These are phyloP conservation scores for Lamellibrachia satsuma DNA, from an alignment of 2,888 invertebrate species.

Conservation along the genomic window DNA sequence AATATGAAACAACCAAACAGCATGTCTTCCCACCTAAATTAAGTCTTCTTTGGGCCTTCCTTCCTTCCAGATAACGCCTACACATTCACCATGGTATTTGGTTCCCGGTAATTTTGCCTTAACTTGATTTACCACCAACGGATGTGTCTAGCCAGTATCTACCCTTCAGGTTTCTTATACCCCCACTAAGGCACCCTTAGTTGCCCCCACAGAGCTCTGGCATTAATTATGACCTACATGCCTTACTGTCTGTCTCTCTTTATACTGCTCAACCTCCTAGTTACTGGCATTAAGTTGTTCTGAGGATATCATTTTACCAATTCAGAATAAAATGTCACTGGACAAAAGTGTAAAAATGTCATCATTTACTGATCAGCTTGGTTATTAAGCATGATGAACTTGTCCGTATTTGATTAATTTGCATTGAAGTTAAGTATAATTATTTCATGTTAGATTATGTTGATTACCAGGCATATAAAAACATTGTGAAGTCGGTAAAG, in stretches of 20 bases:
- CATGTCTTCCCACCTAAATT: no score
- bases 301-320: not conserved
- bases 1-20: no score
- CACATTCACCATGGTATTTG: not conserved
- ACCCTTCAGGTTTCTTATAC: not conserved
- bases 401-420: no score
- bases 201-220: not conserved
- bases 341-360: no score
- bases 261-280: not conserved
- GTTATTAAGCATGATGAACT: no score
- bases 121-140: not conserved
- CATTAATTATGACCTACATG: not conserved
- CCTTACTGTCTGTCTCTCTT: not conserved
- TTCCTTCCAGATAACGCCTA: not conserved
- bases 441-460: no score
- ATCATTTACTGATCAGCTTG: no score
- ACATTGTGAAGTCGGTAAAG: no score
- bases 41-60: not conserved
- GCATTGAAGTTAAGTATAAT: no score
- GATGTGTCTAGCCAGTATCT: not conserved
- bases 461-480: no score
- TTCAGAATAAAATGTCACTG: not conserved
- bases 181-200: not conserved
- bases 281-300: not conserved
- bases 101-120: not conserved